Base-by-base conservation (phyloP, 2,797 vertebrate genomes). In the Pangasius krempfi region DNA sequence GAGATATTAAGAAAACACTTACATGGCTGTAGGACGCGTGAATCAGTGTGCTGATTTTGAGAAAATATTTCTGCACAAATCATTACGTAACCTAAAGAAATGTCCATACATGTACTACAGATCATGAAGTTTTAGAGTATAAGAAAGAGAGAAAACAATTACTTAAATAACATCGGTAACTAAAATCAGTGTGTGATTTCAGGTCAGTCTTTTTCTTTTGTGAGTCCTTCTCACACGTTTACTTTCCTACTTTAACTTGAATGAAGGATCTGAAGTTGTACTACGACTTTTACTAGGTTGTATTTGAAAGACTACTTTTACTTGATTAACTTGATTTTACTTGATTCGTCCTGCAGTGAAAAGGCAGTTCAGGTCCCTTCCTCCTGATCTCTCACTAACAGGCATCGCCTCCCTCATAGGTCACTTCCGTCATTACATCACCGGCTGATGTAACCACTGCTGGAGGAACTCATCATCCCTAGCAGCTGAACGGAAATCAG, bases 361-460 rank as follows among this genome's bases (percentile, higher is more conserved):
- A 37, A 37, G 37, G 37, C 37, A 37, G 37, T 37, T 37, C 37
- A 37, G 2, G 2, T 37, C 37, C 37, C 37, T 37, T 37, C 37
- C 37, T 37, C 37, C 37, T 37, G 37, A 37, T 37, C 37, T 37
- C 37, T 37, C 37, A 37, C 37, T 2, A 37, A 37, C 37, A 37
- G 2, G 37, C 37, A 80, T 82, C 56, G 44, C 30, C n/a, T 30
- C 27, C 5, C 66, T 33, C 68, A 75, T 47, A 5, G 40, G 27
- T 88, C 80, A 62, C 44, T 62, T 62, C 37, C 18, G 10, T 54
- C 44, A 82, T 88, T 84, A 66, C 70, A 64, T 84, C 56, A 76
- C 81, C 40, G 30, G 33, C 70, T 84, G 70, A 84, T 64, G 68
- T 88, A 82, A 84, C 20, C 87, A 54, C 68, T 18, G 72, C 56